Base-by-base conservation (phyloP, 2,113 vertebrate species). In the Smithornis capensis region DNA sequence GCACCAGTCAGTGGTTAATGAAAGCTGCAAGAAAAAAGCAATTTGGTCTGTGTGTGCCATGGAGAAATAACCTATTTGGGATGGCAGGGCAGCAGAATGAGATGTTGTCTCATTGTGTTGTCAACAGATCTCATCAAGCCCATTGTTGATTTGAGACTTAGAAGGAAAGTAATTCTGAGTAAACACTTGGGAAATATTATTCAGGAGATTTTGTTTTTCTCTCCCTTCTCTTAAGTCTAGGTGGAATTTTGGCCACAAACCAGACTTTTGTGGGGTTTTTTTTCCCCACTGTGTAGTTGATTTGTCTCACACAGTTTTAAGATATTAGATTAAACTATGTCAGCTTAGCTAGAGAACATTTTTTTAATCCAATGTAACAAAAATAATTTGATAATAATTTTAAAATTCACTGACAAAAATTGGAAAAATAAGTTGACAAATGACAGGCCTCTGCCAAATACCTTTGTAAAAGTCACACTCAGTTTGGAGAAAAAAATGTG, bases 381-480 rank as follows among this genome's bases (percentile, higher is more conserved):
- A 93, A 94, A 92, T 65, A 0, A 38, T 79, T 93, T 73, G 23
- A 78, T 88, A 83, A 73, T 11, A 6, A 73, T 56, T 96, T 93
- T 64, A 82, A 95, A 93, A 86, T 64, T 88, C 53, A 76, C 55
- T 76, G 77, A 71, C 50, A 86, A 84, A 90, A 88, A 60, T 8
- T 88, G 91, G 73, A 90, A 97, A 88, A 91, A 91, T 86, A 83
- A 64, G n/a, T 94, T 94, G 67, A 53, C 38, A 83, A 49, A 74
- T 74, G 47, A 53, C 47, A 69, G 19, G 22, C 64, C 9, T 65
- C 49, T 95, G 73, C 73, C 89, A 96, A 95, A 73, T 86, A 73
- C n/a, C 84, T 94, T 87, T 90, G 78, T 37, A 86, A 93, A 84
- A 68, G 85, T 73, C 60, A 10, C 7, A 23, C 6, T 79, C 47